Conservation (phyloP, 2,888 invertebrate genomes). For the Pinctada fucata region DNA sequence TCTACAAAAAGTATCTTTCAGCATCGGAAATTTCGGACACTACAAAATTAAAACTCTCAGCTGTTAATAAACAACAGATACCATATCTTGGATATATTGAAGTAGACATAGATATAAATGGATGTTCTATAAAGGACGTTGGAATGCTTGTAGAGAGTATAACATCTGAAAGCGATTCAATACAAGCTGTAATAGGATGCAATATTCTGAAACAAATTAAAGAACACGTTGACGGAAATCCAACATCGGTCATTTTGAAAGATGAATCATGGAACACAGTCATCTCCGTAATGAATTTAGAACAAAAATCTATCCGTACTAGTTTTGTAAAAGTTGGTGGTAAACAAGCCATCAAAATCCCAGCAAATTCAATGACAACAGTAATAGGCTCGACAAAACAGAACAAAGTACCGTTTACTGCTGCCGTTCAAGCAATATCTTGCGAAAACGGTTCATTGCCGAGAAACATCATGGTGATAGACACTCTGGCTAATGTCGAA, state of each 20-base stretch:
- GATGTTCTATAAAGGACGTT: not conserved
- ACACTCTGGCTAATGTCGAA: slow-evolving; percentile 20
- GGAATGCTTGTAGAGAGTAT: slow-evolving; percentile 16
- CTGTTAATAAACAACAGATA: slow-evolving; percentile 14
- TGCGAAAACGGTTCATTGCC: slow-evolving; percentile 17
- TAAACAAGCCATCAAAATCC: not conserved
- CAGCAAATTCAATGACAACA: slow-evolving; percentile 13
- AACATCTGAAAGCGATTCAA: not conserved
- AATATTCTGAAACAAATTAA: slow-evolving; percentile 11
- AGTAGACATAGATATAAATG: not conserved
- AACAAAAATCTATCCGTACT: slow-evolving; percentile 2
- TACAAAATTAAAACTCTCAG: slow-evolving; percentile 6
- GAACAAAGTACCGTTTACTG: not conserved
- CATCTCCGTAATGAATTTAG: slow-evolving; percentile 1
- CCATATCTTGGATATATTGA: slow-evolving; percentile 15
- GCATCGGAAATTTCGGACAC: slow-evolving; percentile 11
- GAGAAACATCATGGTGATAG: slow-evolving; percentile 25
- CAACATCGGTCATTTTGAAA: not conserved
- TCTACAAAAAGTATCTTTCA: slow-evolving; percentile 6
- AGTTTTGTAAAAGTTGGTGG: slow-evolving; percentile 19
- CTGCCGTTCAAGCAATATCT: slow-evolving; percentile 4
- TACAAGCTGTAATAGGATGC: slow-evolving; percentile 12
- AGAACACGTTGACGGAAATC: not conserved
- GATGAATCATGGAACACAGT: slow-evolving; percentile 11
- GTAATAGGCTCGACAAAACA: not conserved